Evolutionary conservation across 2,113 vertebrate genomes (phyloP), one percentile per base, ranked within the genome.

Genomic region (Blennius ocellaris): DNA sequence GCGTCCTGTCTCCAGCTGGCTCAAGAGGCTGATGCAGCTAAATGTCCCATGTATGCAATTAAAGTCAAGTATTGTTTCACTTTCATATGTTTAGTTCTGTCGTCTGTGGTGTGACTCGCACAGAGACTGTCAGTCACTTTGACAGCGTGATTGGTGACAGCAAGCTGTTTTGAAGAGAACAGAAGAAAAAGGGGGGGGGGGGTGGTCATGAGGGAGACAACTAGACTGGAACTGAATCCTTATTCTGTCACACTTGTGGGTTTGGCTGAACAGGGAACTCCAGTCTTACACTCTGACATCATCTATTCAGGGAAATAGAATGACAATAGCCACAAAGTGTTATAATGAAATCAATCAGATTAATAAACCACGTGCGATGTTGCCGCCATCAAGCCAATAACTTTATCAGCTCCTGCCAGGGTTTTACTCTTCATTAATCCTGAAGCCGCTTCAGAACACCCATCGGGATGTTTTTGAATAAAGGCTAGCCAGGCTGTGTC

Each of bases 21-120:
- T 37, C 17, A 48, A 48, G 15, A 80, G 54, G 30, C 58, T 7
- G 51, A 64, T 69, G 61, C 69, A 81, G 59, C 84, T 91, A 93
- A 92, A 93, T 83, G 85, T 86, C 21, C 76, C 17, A 8, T 80
- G 84, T 78, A 80, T 80, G 82, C 83, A 82, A 81, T 92, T 87
- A 89, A 90, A 87, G 45, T 58, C 73, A 79, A 84, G 78, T 80
- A 76, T 61, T 72, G 64, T 90, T 86, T 84, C 53, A 69, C 43
- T 81, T 70, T 66, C 15, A 73, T 66, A 82, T 84, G 48, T 80
- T 80, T 70, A 80, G 80, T 83, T 85, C 78, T 85, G 76, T 66
- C 55, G 66, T 60, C 59, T 53, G 65, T 69, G 67, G 67, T 56
- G 66, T 1, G 40, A 63, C 67, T 79, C 40, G 30, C 62, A 41